These are phyloP conservation scores for Limanda limanda DNA, from an alignment of 2,113 vertebrate species.

Conservation along the genomic window DNA sequence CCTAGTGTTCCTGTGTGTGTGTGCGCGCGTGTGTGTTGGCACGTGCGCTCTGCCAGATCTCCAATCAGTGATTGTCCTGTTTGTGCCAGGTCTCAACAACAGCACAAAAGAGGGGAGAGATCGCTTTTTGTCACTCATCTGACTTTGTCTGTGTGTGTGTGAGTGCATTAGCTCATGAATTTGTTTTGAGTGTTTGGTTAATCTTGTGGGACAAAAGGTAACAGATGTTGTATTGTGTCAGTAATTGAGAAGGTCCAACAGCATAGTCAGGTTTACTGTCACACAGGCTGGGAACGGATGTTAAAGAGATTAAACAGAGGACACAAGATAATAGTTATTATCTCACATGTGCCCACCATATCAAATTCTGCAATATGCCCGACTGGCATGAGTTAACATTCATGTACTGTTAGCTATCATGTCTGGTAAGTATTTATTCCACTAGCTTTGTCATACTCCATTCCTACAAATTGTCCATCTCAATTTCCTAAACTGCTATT, in stretches of 20 bases:
- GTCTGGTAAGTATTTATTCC: not conserved
- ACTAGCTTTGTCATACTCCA: not conserved
- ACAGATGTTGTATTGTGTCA: slow-evolving; percentile 70
- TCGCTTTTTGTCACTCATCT: slow-evolving; percentile 22
- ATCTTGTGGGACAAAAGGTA: slow-evolving; percentile 29
- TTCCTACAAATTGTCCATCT: not conserved
- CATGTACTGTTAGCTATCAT: too few relatives aligned
- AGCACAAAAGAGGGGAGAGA: slow-evolving; percentile 9
- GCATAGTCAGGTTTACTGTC: slow-evolving; percentile 56
- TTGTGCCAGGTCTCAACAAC: slow-evolving; percentile 46
- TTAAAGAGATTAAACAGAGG: slow-evolving; percentile 9
- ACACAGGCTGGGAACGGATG: slow-evolving; percentile 25
- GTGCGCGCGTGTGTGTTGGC: not conserved
- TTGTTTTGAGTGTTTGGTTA: slow-evolving; percentile 3
- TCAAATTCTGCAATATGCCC: not conserved
- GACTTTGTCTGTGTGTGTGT: not conserved
- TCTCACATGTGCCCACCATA: slow-evolving; percentile 7
- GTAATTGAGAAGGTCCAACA: slow-evolving; percentile 63
- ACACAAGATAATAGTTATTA: slow-evolving; percentile 1
- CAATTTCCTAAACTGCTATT: slow-evolving; percentile 8
- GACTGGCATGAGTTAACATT: too few relatives aligned
- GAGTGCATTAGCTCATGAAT: slow-evolving; percentile 26
- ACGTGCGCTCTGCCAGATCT: slow-evolving; percentile 46
- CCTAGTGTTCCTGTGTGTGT: slow-evolving; percentile 3
- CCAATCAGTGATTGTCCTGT: slow-evolving; percentile 32